Base-by-base conservation (phyloP, 2,888 invertebrate genomes). In the Melitaea athalia region DNA sequence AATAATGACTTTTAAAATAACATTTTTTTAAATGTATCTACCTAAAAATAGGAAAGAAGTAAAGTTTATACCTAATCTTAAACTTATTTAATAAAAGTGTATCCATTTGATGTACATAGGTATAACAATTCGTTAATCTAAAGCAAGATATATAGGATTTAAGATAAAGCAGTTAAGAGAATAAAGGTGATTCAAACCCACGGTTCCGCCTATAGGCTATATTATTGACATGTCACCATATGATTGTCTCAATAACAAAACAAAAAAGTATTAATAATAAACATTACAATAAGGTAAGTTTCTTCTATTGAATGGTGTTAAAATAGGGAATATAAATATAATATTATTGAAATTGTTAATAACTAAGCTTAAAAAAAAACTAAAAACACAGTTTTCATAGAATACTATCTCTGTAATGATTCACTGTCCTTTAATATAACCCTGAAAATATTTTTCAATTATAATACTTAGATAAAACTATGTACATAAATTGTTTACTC, bases 401-500 rank as follows among this genome's bases (percentile, higher is more conserved):
- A 57, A 57, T 33, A 42, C 15, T 57, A 57, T 57, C 57, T 57
- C 15, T 14, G 33, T 24, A 42, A 57, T 57, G 57, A 57, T 57
- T 57, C 57, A 57, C n/a, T 33, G 12, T 55, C 38, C 57, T 57
- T 33, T 57, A 57, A 8, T 57, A 11, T 70, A 50, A 57, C 57
- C 60, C 50, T 64, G 47, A 64, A 67, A 64, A 17, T 31, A 57
- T 42, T 52, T 31, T 50, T 31, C 53, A 47, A 14, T 55, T 15
- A 62, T 49, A 52, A 45, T 15, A n/a, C n/a, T n/a, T n/a, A 57
- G 57, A 57, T 57, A 57, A 57, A 42, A n/a, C 8, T 38, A n/a
- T 15, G 62, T 50, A 59, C 24, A 59, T 47, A 67, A 24, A 61
- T 66, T 47, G 63, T 63, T 66, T 69, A 88, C 91, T 85, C 82